Percentiles rank a stretch among this genome's conserved stretches.
Conservation (phyloP, 2,888 invertebrate genomes). For the Cremastinae sp. region DNA sequence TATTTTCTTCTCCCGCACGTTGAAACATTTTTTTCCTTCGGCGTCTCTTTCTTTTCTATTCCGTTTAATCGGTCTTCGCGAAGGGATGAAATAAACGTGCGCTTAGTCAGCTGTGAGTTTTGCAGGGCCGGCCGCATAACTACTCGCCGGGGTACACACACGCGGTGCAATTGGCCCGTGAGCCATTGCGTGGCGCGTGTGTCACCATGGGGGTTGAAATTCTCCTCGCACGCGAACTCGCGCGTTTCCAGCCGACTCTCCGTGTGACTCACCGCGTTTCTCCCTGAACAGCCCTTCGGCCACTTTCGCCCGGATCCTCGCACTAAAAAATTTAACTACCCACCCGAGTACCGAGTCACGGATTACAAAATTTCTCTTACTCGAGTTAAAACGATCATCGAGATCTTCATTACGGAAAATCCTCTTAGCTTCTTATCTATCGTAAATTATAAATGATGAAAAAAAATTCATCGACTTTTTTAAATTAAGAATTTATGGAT, state of each 20-base stretch:
- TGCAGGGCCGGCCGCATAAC: constrained; percentile 23
- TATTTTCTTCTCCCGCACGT: constrained; percentile 13
- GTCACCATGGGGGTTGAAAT: constrained; percentile 60
- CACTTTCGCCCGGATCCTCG: constrained; percentile 23
- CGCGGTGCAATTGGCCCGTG: constrained; percentile 27
- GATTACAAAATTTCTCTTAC: constrained; percentile 19
- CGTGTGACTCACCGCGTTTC: constrained; percentile 69
- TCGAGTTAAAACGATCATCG: neutral
- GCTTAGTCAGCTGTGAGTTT: constrained; percentile 57
- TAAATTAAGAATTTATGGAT: no score
- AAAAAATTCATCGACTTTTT: no score
- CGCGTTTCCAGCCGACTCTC: constrained; percentile 10
- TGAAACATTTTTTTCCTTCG: constrained; percentile 5
- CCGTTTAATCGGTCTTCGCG: constrained; percentile 37
- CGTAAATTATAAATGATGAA: neutral
- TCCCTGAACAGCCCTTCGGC: constrained; percentile 47
- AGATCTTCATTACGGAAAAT: constrained; percentile 3
- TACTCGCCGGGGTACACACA: constrained; percentile 41
- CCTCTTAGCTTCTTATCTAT: neutral
- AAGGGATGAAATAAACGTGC: constrained; percentile 46
- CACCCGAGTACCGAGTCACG: constrained; percentile 5
- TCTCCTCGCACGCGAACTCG: constrained; percentile 67
- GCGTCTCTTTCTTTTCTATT: constrained; percentile 7
- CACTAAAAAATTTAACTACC: constrained; percentile 18
- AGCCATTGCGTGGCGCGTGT: constrained; percentile 64